Percentiles rank a stretch among this genome's conserved stretches.
These are phyloP conservation scores for Oryctes rhinoceros DNA, from an alignment of 1,140 invertebrate genomes.

Conservation along the genomic window DNA sequence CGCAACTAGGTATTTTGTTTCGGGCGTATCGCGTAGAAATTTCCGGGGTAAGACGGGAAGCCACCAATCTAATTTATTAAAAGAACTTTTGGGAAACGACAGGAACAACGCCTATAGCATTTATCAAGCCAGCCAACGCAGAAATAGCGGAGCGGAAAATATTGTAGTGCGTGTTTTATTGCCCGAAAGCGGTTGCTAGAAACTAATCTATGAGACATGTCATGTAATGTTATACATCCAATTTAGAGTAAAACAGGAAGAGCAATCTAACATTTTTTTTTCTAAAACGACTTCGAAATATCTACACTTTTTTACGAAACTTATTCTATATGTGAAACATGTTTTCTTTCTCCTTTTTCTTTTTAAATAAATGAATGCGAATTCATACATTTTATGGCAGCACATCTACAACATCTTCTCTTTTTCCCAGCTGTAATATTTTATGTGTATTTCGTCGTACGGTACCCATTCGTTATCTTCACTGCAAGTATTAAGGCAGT, in stretches of 20 bases:
- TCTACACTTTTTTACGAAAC: background rate
- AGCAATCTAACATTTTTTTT: background rate
- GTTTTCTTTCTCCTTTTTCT: too few species aligned
- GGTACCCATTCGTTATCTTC: too few species aligned
- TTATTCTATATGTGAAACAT: background rate
- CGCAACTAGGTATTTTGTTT: background rate
- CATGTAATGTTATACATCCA: background rate
- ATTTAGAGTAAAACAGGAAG: background rate
- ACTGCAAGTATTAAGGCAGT: too few species aligned
- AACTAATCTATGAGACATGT: background rate
- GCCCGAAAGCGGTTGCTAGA: background rate
- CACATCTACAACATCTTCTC: background rate
- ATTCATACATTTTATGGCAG: background rate
- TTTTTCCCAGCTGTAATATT: too few species aligned
- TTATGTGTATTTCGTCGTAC: too few species aligned
- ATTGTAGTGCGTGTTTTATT: slow-evolving; percentile 6
- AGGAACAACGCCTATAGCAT: background rate
- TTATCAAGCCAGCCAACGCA: background rate
- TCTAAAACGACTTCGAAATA: background rate
- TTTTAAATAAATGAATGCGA: background rate
- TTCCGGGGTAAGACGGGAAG: background rate
- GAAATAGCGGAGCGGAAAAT: background rate
- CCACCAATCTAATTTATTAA: background rate
- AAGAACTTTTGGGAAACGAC: background rate
- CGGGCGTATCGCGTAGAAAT: background rate